Evolutionary conservation across 2,888 invertebrate species (phyloP).

Genomic region (Priocnemis perturbator): DNA sequence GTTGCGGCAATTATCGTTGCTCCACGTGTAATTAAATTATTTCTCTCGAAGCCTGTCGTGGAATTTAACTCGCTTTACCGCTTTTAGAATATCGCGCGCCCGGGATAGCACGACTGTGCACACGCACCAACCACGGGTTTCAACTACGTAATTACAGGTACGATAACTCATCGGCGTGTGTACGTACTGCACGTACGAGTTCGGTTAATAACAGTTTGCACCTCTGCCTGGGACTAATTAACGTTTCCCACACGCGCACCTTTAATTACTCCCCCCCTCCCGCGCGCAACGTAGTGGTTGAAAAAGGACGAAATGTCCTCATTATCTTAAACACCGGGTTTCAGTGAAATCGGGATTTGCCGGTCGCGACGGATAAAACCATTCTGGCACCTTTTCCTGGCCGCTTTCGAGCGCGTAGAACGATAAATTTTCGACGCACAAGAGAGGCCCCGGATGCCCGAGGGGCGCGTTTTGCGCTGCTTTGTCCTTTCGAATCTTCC

Average conservation of each 20-base stretch:
- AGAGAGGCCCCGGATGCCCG: conserved; percentile 39
- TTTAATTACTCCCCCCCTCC: conserved; percentile 39
- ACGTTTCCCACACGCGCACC: conserved; percentile 44
- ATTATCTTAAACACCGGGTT: conserved; percentile 52
- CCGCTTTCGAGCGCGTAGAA: not conserved
- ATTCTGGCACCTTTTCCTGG: not conserved
- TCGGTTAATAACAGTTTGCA: conserved; percentile 55
- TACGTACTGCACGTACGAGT: conserved; percentile 22
- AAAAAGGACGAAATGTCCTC: conserved; percentile 28
- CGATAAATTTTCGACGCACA: conserved; percentile 48
- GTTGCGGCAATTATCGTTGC: conserved; percentile 36
- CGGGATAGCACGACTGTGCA: conserved; percentile 24
- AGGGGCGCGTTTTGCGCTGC: conserved; percentile 48
- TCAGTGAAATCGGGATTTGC: conserved; percentile 46
- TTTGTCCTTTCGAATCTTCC: conserved; percentile 53
- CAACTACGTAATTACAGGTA: conserved; percentile 52
- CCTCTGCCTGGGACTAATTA: conserved; percentile 51
- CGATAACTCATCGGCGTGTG: conserved; percentile 47
- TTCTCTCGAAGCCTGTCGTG: conserved; percentile 28
- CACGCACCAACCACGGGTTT: conserved; percentile 38
- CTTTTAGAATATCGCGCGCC: conserved; percentile 45
- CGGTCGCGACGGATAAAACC: conserved; percentile 3
- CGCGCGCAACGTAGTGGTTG: conserved; percentile 2
- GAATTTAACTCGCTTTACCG: conserved; percentile 42
- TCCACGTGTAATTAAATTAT: conserved; percentile 53